phyloP scores from a whole-genome alignment of 1,140 invertebrate species.

The Cepaea nemoralis region DNA sequence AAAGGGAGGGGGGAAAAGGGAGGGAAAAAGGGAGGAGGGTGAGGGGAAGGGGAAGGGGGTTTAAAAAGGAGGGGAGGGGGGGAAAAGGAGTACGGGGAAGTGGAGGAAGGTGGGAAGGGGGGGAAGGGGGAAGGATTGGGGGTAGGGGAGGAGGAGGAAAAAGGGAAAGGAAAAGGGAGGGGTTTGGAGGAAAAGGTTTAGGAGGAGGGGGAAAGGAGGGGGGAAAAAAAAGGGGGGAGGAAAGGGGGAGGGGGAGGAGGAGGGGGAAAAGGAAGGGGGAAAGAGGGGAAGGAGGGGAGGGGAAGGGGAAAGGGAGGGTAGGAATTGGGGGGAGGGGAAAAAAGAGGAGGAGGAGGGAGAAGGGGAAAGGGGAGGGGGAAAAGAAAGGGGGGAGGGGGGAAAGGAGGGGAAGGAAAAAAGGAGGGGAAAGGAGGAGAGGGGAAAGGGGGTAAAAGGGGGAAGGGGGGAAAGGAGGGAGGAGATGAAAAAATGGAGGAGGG shows the following conservation, averaged over 20 bases:
- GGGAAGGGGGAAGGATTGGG: no score
- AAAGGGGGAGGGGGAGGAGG: not conserved
- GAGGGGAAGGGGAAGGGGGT: no score
- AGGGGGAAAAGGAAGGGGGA: not conserved
- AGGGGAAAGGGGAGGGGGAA: not conserved
- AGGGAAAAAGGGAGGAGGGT: no score
- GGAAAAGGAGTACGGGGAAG: no score
- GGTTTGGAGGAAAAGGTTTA: slow-evolving; percentile 9
- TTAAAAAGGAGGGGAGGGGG: no score
- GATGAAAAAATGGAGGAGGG: not conserved
- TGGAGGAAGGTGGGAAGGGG: no score
- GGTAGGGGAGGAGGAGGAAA: no score
- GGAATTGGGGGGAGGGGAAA: no score
- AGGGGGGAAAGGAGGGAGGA: not conserved
- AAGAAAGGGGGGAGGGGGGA: not conserved
- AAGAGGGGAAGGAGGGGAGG: not conserved
- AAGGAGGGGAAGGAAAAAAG: not conserved
- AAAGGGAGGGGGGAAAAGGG: not conserved
- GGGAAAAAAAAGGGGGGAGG: not conserved
- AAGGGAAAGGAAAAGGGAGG: not conserved
- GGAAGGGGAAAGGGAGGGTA: no score
- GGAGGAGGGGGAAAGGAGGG: no score
- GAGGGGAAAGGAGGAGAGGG: not conserved
- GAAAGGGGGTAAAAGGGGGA: not conserved
- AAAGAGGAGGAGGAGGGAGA: not conserved